Evolutionary conservation across 2,113 vertebrate species (phyloP), one percentile per base, ranked within the genome.

Genomic region (Pagrus major): DNA sequence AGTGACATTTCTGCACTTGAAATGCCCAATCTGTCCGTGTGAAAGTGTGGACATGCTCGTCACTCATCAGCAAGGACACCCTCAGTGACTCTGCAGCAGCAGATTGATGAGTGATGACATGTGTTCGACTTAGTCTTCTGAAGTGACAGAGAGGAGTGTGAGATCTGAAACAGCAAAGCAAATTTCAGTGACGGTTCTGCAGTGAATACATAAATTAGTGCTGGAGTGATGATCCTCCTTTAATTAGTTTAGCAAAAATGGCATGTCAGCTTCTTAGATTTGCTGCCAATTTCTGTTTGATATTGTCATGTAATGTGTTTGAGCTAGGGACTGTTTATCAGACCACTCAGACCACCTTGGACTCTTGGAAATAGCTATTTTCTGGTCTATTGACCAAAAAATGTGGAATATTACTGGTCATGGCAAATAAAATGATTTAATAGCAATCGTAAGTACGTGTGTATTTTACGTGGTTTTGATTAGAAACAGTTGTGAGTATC

Each of bases 1-100:
- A 15, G 23, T 47, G 39, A 10, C 25, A 49, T 39, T 58, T 35
- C 35, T 44, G 8, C 56, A 46, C 6, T 5, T 37, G 2, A 46
- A 54, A 37, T 56, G 29, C 12, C 15, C 21, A 67, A 51, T 58
- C 47, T 78, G 69, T 67, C 39, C n/a, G 11, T 72, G 54, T 42
- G 51, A 54, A 47, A 66, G 37, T 52, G 52, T 23, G 60, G 23
- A 42, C 9, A 44, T 37, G 15, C 9, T 37, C 33, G 23, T 55
- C 59, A 54, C 21, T 60, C 61, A 61, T 63, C 16, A n/a, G 23
- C 9, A 41, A 66, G 52, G 35, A 31, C 55, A 21, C 37, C 60
- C 52, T n/a, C 33, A 41, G 10, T 58, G 29, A 76, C 60, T 47
- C 44, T 29, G 47, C 46, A 47, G n/a, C 56, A 68, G 46, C 37